phyloP scores from a whole-genome alignment of 2,113 vertebrate genomes.

The Chrysemys picta region DNA sequence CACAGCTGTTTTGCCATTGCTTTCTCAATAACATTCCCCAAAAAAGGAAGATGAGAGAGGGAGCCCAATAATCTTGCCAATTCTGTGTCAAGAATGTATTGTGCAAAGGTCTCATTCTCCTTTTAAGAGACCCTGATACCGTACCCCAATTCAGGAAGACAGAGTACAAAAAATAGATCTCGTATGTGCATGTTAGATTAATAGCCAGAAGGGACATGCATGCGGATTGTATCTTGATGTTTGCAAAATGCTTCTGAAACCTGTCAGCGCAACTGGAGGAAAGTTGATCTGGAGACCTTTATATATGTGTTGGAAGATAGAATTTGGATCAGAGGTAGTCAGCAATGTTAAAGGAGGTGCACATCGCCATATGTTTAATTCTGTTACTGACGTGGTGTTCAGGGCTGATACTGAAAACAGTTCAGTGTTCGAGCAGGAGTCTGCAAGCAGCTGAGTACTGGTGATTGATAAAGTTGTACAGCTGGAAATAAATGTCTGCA shows the following conservation, averaged over 20 bases:
- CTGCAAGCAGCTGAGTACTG: neutral
- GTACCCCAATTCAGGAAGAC: constrained; percentile 23
- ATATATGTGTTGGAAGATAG: neutral
- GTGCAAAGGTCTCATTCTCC: constrained; percentile 54
- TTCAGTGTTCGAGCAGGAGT: neutral
- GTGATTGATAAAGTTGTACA: neutral
- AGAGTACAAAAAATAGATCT: constrained; percentile 29
- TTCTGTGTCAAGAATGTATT: constrained; percentile 58
- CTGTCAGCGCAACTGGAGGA: neutral
- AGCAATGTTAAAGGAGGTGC: neutral
- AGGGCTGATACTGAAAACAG: neutral
- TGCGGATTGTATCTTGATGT: neutral
- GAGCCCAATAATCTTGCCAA: constrained; percentile 43
- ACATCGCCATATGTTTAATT: neutral
- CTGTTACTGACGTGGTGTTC: neutral
- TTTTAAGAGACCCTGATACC: constrained; percentile 30
- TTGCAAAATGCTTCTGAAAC: neutral
- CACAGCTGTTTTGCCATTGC: constrained; percentile 51
- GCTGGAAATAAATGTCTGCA: neutral
- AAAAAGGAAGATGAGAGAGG: constrained; percentile 68
- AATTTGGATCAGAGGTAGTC: neutral
- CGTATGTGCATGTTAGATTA: neutral
- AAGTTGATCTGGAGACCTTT: neutral
- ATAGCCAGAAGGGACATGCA: neutral
- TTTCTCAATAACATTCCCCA: constrained; percentile 61